These are phyloP conservation scores for Jordanella pulchra DNA, from an alignment of 2,797 vertebrate species.

Conservation along the genomic window DNA sequence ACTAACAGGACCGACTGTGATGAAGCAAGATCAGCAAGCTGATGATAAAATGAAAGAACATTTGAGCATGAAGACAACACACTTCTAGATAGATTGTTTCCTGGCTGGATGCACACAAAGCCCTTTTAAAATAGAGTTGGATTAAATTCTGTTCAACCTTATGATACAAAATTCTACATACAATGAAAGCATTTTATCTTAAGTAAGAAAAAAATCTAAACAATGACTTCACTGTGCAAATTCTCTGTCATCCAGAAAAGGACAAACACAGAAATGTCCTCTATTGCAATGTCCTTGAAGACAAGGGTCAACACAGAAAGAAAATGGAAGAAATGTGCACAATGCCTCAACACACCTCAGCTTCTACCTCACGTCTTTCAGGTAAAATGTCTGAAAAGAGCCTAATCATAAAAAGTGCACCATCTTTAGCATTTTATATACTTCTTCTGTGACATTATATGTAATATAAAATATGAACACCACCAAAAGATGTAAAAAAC, in stretches of 20 bases:
- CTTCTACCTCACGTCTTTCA: slow-evolving; percentile 14
- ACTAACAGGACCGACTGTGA: background rate
- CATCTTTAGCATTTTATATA: slow-evolving; percentile 5
- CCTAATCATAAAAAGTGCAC: background rate
- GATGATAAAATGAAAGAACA: background rate
- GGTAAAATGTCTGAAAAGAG: slow-evolving; percentile 21
- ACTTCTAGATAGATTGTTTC: slow-evolving; percentile 27
- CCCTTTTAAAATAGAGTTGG: background rate
- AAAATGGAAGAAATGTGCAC: slow-evolving; percentile 3
- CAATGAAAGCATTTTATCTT: background rate
- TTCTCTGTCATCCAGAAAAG: no score
- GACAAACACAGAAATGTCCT: background rate
- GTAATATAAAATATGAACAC: background rate
- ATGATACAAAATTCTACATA: background rate
- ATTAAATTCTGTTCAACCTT: background rate
- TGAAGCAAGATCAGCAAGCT: slow-evolving; percentile 1
- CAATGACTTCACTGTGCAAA: background rate
- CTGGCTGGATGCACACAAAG: no score
- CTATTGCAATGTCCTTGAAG: slow-evolving; percentile 63
- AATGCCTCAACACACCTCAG: background rate
- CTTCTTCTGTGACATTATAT: background rate
- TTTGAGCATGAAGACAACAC: background rate
- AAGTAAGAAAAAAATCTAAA: background rate
- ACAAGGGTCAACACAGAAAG: slow-evolving; percentile 53
- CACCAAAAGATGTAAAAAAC: background rate